Evolutionary conservation across 1,140 invertebrate species (phyloP), one percentile per base, ranked within the genome.

Genomic region (Calephelis virginiensis): DNA sequence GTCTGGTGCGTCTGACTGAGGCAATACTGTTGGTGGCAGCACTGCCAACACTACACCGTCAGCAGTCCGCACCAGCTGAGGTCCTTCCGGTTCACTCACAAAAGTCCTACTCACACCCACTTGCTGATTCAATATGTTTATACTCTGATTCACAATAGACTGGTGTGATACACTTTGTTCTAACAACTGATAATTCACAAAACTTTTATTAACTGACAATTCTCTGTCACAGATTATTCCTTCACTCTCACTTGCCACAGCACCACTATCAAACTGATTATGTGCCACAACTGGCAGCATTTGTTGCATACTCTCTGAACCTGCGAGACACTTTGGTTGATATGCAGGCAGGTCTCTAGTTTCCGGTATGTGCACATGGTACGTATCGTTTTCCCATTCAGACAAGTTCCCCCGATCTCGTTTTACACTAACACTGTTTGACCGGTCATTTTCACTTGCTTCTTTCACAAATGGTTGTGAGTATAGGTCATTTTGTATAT

Each of bases 111-210:
- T 86, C 63, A 88, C 85, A 77, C 88, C 85, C 53, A 89, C 86
- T 82, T 92, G 91, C 71, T 91, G 89, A 78, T 90, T 92, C 70
- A 92, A 79, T 83, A 91, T 91, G 81, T 88, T 91, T 71, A 91
- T 89, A 83, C 88, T 91, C 68, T 91, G 89, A 84, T 91, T 92
- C 68, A 91, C 87, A 81, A 91, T 91, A 60, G 90, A 91, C 64
- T 91, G 91, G 73, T 91, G 90, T 60, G 87, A 83, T 67, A 91
- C 85, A 85, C 89, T 90, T 69, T 91, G 90, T 86, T 91, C 88
- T 81, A 91, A 82, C 69, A 91, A 83, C 73, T 91, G 89, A 79
- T 91, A 92, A 81, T 92, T 91, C 69, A 91, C 79, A 82, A 84
- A 88, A 76, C 82, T 83, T 66, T 88, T 90, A 48, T 78, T 76